Evolutionary conservation across 2,888 invertebrate genomes (phyloP), one percentile per base, ranked within the genome.

Genomic region (Lepidocyrtinus sp.): DNA sequence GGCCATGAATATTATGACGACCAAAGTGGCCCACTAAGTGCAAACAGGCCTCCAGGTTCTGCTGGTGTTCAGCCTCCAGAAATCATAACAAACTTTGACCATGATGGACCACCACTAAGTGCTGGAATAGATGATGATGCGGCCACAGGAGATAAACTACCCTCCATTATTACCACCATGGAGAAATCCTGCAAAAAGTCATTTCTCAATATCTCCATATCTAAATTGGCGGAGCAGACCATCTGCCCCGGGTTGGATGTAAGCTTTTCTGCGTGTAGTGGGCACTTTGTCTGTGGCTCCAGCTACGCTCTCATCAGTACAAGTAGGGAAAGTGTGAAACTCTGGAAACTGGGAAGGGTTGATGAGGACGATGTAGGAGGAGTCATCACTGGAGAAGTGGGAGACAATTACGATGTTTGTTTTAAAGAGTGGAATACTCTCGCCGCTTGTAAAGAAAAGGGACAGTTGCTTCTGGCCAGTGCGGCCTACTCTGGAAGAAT

Each of bases 401-500:
- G 73, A 46, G 73, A 73, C 22, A 63, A 68, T 36, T n/a, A 12
- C 9, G 75, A 75, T 45, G 65, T 70, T 15, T 67, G 75, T 62
- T 84, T 84, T 45, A 81, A 82, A 63, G 86, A 86, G 62, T 87
- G 87, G 85, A 87, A 86, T 76, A 81, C 82, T 5, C 70, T 84
- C 12, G 71, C 74, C 19, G 84, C 84, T 19, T 84, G 82, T 46
- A 84, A 82, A 64, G 84, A 84, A 64, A 83, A 75, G 62, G 85
- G 77, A 45, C 83, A 82, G 46, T 55, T 96, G 0, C 90, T 97
- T 26, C 96, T 96, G 89, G 95, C 99, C 81, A 96, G 97, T 88
- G 98, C 98, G 45, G 99, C 99, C 0, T 99, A 99, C 90, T 98
- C 97, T 76, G 99, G 99, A 0, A 92, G 99, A 63, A 94, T 99